Evolutionary conservation across 2,888 invertebrate species (phyloP), one percentile per base, ranked within the genome.

Genomic region (Sclerodermus sp.): DNA sequence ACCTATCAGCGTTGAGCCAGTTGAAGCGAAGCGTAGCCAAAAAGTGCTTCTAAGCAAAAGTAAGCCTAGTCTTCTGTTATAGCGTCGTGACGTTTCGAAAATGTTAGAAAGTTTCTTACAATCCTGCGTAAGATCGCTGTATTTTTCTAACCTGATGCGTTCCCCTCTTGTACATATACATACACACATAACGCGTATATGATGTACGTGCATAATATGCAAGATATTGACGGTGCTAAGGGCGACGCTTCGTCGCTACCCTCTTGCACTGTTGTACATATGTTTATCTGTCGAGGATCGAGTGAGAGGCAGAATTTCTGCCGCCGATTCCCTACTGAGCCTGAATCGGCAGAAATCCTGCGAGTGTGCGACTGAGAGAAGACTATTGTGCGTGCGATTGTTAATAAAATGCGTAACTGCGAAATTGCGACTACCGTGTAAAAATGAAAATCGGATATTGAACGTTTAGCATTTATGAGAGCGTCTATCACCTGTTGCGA

Each of bases 141-240:
- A 77, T 77, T 77, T 77, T 77, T 77, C 74, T 77, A 77, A 72
- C 70, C 70, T 62, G 60, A 72, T 66, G 64, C 67, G 62, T 73
- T 73, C 57, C 61, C 64, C 66, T 71, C 67, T 76, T 53, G 42
- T 49, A 52, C 18, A 15, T 58, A 55, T 50, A 42, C 42, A 56
- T 47, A 31, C 49, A 44, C 51, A 58, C 49, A 48, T 48, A 52
- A 50, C 49, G 47, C 53, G 55, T 59, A 54, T 39, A 56, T 51
- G 40, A 55, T 34, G 38, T 43, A 40, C 38, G 34, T 31, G 37
- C n/a, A 42, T 44, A 44, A 10, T 40, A 39, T 17, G 36, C 34
- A 13, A n/a, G 41, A 44, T 32, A 30, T 9, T 12, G 34, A 34
- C 12, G 13, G 10, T 34, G 4, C 12, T 4, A 34, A 34, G n/a